A percentile compares a stretch with the other conserved stretches of the same genome.
Evolutionary conservation across 2,888 invertebrate species (phyloP).

Genomic region (Congeria kusceri): DNA sequence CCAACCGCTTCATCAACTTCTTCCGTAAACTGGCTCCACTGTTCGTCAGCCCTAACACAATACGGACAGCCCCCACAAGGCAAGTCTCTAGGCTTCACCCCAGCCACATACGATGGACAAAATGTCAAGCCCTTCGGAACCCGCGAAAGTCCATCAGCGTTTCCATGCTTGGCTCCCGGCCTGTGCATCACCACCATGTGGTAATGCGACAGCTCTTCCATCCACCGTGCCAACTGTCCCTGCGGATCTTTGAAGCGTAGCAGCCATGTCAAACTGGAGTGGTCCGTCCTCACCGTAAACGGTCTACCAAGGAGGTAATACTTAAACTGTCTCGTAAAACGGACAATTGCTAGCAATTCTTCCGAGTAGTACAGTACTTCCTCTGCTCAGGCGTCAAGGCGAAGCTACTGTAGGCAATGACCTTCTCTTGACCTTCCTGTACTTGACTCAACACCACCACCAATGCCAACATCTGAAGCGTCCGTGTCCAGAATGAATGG

Average conservation of each 20-base stretch:
- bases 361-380: constrained; percentile 6
- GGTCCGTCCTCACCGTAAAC: neutral
- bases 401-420: constrained; percentile 5
- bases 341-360: constrained; percentile 11
- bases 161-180: constrained; percentile 1
- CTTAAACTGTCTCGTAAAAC: constrained; percentile 2
- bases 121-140: no score
- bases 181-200: neutral
- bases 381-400: neutral
- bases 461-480: neutral
- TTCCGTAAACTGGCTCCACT: no score
- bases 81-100: no score
- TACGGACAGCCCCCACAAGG: no score
- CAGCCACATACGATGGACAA: no score
- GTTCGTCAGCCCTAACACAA: no score
- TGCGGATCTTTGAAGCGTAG: constrained; percentile 15
- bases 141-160: constrained; percentile 8
- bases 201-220: neutral
- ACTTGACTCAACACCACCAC: constrained; percentile 10
- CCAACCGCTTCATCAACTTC: no score
- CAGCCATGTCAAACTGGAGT: neutral
- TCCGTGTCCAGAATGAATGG: constrained; percentile 5
- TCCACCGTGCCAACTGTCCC: constrained; percentile 5
- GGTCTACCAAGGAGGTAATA: constrained; percentile 7
- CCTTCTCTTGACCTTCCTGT: constrained; percentile 6